These are phyloP conservation scores for Sinohyriopsis cumingii DNA, from an alignment of 2,888 invertebrate species.

Conservation along the genomic window DNA sequence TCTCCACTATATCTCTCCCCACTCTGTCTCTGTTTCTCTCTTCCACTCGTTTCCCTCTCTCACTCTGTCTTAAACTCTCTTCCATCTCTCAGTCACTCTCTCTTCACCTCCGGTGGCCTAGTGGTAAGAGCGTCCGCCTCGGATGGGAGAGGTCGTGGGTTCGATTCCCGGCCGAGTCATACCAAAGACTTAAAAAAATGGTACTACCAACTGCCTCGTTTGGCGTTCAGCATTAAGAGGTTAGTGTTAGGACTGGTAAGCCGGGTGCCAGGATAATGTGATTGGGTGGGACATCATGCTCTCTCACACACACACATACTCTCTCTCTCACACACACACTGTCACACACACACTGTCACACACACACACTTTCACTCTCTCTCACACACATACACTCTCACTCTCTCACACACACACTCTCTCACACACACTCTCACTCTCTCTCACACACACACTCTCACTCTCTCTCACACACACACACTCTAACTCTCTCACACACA, in stretches of 20 bases:
- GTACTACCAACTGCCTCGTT: too few species aligned
- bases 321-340: slow-evolving; percentile 2
- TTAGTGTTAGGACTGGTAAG: too few species aligned
- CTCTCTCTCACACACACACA: not conserved
- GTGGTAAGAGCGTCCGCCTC: too few species aligned
- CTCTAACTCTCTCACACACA: not conserved
- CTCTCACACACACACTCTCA: slow-evolving; percentile 3
- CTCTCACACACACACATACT: too few species aligned
- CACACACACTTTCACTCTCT: slow-evolving; percentile 1
- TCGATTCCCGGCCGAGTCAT: too few species aligned
- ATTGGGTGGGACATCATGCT: too few species aligned
- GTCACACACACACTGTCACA: slow-evolving; percentile 4
- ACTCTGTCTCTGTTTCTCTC: not conserved
- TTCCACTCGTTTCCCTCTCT: not conserved
- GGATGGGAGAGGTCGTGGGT: too few species aligned
- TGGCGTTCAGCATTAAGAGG: too few species aligned
- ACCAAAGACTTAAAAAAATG: too few species aligned
- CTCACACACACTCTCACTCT: not conserved
- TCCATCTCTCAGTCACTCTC: slow-evolving; percentile 5
- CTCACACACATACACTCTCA: not conserved
- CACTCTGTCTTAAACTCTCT: not conserved
- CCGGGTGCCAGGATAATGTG: too few species aligned
- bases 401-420: not conserved
- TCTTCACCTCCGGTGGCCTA: too few species aligned
- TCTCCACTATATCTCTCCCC: slow-evolving; percentile 6